A percentile compares a stretch with the other conserved stretches of the same genome.
Conservation (phyloP, 2,888 invertebrate species). For the Phortica okadai region DNA sequence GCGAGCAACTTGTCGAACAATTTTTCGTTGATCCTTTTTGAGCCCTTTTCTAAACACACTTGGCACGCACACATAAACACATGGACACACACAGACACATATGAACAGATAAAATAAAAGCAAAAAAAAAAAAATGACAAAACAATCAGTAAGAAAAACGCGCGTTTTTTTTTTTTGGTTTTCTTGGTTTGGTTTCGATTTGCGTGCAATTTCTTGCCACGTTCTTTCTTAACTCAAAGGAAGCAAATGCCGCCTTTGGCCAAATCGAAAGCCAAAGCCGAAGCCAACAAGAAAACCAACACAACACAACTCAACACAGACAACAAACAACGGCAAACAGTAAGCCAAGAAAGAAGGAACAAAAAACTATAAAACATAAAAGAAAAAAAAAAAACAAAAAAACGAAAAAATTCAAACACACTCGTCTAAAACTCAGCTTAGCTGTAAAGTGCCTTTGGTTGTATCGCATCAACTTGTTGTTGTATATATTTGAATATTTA, state of each 20-base stretch:
- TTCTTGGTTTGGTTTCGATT: not conserved
- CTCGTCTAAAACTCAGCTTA: too few relatives aligned
- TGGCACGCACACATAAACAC: not conserved
- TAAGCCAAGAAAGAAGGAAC: too few relatives aligned
- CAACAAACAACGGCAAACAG: too few relatives aligned
- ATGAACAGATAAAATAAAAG: not conserved
- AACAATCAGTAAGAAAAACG: not conserved
- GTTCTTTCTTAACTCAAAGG: too few relatives aligned
- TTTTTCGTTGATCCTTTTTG: conserved; percentile 5
- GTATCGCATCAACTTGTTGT: conserved; percentile 25
- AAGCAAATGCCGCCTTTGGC: too few relatives aligned
- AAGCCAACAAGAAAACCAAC: too few relatives aligned
- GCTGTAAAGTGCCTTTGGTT: conserved; percentile 19
- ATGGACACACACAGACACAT: not conserved
- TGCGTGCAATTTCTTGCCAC: too few relatives aligned
- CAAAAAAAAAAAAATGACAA: not conserved
- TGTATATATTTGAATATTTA: not conserved
- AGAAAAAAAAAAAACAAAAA: too few relatives aligned
- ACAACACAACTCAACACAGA: too few relatives aligned
- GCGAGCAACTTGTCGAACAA: not conserved
- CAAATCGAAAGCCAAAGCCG: too few relatives aligned
- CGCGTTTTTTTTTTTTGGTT: not conserved
- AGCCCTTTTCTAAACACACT: conserved; percentile 4
- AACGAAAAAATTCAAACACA: too few relatives aligned
- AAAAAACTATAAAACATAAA: too few relatives aligned